phyloP scores from a whole-genome alignment of 92 coral and sea anemone genomes.

The Hydrozoanthus gracilis region DNA sequence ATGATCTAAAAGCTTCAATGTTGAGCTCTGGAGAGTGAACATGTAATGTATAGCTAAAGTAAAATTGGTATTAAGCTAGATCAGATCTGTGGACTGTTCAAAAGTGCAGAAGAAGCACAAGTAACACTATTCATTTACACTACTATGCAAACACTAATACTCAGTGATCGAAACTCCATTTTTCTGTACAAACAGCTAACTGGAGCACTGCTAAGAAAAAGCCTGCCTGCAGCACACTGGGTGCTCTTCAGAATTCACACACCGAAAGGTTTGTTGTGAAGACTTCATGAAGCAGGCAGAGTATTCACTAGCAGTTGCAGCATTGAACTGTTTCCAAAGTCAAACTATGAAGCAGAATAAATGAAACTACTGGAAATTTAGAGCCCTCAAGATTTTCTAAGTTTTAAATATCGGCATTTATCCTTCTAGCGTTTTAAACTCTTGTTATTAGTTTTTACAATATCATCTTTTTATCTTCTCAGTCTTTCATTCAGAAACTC shows the following conservation, averaged over 20 bases:
- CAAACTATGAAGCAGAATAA: no score
- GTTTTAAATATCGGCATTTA: neutral
- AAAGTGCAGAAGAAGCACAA: no score
- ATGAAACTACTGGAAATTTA: no score
- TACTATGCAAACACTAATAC: neutral
- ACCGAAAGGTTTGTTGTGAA: slow-evolving; percentile 74
- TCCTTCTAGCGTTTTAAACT: neutral
- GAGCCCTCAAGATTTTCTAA: neutral
- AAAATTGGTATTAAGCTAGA: no score
- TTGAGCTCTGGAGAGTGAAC: no score
- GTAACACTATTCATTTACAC: no score
- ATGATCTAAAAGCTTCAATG: no score
- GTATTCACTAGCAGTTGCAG: neutral
- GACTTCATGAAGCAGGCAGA: slow-evolving; percentile 60
- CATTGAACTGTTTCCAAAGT: neutral
- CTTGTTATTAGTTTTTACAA: neutral
- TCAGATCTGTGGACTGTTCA: no score
- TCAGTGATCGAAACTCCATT: neutral
- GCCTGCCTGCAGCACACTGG: neutral
- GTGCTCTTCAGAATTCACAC: slow-evolving; percentile 65
- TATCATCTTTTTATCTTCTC: slow-evolving; percentile 16
- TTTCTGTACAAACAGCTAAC: neutral
- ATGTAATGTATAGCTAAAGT: no score
- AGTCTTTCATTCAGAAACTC: slow-evolving; percentile 94
- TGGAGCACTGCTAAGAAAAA: neutral